Conservation (phyloP, 2,797 vertebrate genomes). For the Babyrousa celebensis region DNA sequence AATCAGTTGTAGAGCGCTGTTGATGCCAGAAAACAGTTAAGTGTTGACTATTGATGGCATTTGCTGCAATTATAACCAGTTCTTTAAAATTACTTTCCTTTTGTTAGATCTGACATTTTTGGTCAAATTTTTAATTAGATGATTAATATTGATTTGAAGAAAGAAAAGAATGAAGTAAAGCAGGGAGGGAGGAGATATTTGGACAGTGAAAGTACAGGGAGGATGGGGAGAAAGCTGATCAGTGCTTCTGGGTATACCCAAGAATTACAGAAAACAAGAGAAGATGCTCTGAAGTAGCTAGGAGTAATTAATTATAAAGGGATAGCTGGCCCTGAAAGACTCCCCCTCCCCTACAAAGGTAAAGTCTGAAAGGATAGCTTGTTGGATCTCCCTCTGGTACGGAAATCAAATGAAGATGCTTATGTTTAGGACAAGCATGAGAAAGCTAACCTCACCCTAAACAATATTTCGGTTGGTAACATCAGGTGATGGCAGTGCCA, state of each 20-base stretch:
- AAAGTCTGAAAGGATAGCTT: not conserved
- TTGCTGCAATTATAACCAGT: not conserved
- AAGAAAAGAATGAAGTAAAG: not conserved
- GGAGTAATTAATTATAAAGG: not conserved
- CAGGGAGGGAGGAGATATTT: not conserved
- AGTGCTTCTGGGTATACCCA: not conserved
- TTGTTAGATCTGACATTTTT: slow-evolving; percentile 22
- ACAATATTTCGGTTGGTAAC: not conserved
- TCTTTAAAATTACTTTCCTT: not conserved
- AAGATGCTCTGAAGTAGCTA: not conserved
- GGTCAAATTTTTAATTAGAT: not conserved
- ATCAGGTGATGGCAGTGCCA: not conserved
- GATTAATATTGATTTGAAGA: slow-evolving; percentile 12
- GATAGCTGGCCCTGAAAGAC: not conserved
- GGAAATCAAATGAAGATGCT: not conserved
- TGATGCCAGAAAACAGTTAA: slow-evolving; percentile 11
- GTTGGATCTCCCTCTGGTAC: not conserved
- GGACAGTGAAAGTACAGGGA: not conserved
- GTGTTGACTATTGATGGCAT: not conserved
- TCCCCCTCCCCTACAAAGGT: too few relatives aligned
- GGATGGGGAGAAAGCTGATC: not conserved
- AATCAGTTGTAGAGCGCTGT: slow-evolving; percentile 16
- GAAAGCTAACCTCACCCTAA: not conserved
- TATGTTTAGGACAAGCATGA: not conserved
- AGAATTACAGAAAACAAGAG: slow-evolving; percentile 26